Percentiles rank a stretch among this genome's conserved stretches.
Evolutionary conservation across 2,797 vertebrate species (phyloP).

Genomic region (Onychomys arenicola): DNA sequence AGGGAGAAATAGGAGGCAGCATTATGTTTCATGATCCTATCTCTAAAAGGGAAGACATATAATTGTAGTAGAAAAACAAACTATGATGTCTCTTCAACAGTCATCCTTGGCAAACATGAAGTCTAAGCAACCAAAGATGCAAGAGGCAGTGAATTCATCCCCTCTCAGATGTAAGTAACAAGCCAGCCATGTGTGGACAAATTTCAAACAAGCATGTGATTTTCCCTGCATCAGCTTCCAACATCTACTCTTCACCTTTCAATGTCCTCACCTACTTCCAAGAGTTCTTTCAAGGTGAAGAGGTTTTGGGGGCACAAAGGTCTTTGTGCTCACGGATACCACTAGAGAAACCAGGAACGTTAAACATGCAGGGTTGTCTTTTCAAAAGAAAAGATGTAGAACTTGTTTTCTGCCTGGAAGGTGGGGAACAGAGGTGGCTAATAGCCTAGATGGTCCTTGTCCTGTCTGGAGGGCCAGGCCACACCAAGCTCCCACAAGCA

Average conservation of each 20-base stretch:
- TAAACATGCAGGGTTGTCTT: background rate
- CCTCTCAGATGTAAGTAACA: background rate
- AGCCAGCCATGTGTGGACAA: background rate
- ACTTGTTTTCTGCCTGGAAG: background rate
- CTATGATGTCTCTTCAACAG: background rate
- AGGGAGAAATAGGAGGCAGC: background rate
- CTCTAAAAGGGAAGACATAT: slow-evolving; percentile 18
- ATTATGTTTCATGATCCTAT: background rate
- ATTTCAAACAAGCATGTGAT: slow-evolving; percentile 34
- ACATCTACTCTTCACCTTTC: background rate
- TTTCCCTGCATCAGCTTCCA: slow-evolving; percentile 7
- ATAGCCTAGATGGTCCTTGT: background rate
- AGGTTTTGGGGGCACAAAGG: background rate
- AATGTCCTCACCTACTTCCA: background rate
- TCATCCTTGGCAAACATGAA: slow-evolving; percentile 28
- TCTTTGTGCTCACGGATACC: background rate
- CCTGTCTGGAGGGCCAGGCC: background rate
- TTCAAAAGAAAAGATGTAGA: background rate
- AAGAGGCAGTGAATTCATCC: slow-evolving; percentile 37
- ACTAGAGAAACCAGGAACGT: background rate
- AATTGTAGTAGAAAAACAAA: slow-evolving; percentile 57
- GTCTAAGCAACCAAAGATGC: slow-evolving; percentile 8
- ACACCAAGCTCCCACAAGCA: too few relatives aligned
- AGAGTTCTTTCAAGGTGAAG: background rate
- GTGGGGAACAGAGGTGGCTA: background rate